Conservation (phyloP, 1,140 invertebrate genomes). For the Dreissena rostriformis region DNA sequence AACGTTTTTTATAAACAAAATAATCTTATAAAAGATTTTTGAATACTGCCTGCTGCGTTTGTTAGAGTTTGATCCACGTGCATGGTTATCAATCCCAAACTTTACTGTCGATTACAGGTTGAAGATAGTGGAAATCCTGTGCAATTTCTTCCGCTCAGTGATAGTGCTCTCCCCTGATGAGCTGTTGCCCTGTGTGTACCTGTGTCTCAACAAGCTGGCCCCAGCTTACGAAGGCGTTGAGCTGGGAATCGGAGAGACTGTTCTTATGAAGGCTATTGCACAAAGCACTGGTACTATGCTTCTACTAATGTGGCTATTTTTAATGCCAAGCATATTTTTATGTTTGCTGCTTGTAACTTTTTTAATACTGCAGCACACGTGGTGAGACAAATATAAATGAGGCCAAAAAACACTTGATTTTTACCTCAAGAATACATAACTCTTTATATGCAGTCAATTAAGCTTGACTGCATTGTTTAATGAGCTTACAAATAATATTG, state of each 20-base stretch:
- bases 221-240: constrained; percentile 95
- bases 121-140: constrained; percentile 96
- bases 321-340: too few species aligned
- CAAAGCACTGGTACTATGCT: constrained; percentile 89
- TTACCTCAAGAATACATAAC: too few species aligned
- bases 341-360: too few species aligned
- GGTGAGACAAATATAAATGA: too few species aligned
- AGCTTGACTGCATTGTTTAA: too few species aligned
- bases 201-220: constrained; percentile 97
- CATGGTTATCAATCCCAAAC: not conserved
- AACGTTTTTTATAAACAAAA: not conserved
- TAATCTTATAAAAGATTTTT: not conserved
- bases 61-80: too few species aligned
- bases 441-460: too few species aligned
- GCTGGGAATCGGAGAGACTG: constrained; percentile 96
- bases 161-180: constrained; percentile 94
- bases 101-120: constrained; percentile 83
- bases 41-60: too few species aligned
- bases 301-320: too few species aligned
- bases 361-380: too few species aligned
- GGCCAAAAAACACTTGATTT: too few species aligned
- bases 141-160: constrained; percentile 97
- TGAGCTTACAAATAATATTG: too few species aligned
- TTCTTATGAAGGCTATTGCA: constrained; percentile 95
- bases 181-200: constrained; percentile 93